A percentile compares a stretch with the other conserved stretches of the same genome.
These are phyloP conservation scores for Dyspetes luteomarginatus DNA, from an alignment of 2,888 invertebrate genomes.

Conservation along the genomic window DNA sequence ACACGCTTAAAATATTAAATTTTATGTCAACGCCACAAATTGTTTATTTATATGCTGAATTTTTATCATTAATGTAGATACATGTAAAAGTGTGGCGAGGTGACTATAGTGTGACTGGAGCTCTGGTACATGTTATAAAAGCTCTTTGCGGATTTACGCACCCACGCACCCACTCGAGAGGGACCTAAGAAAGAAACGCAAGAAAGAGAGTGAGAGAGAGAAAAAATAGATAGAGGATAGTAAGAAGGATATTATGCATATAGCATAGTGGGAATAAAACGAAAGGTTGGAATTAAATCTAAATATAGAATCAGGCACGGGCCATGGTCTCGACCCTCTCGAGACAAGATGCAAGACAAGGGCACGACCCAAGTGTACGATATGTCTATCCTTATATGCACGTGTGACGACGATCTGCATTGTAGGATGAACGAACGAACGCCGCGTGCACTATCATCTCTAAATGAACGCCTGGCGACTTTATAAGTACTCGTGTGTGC, in stretches of 20 bases:
- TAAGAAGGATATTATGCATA: not conserved
- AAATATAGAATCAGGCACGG: slow-evolving; percentile 62
- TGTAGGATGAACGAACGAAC: slow-evolving; percentile 44
- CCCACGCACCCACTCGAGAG: slow-evolving; percentile 21
- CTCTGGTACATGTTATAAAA: slow-evolving; percentile 5
- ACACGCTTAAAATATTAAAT: no score
- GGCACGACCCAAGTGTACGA: slow-evolving; percentile 42
- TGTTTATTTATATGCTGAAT: no score
- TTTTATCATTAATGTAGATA: not conserved
- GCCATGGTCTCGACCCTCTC: slow-evolving; percentile 56
- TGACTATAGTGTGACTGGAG: not conserved
- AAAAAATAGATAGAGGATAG: slow-evolving; percentile 1
- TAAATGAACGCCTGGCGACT: slow-evolving; percentile 50
- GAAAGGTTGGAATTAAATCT: slow-evolving; percentile 49
- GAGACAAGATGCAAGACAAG: slow-evolving; percentile 58
- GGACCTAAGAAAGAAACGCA: not conserved
- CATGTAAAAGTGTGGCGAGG: not conserved
- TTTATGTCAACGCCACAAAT: no score
- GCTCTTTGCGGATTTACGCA: slow-evolving; percentile 15
- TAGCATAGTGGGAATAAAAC: slow-evolving; percentile 21
- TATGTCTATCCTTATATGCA: slow-evolving; percentile 1
- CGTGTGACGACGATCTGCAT: slow-evolving; percentile 35
- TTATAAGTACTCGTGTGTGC: not conserved
- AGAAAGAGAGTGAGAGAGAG: not conserved
- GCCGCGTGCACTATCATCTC: slow-evolving; percentile 49